Evolutionary conservation across 2,888 invertebrate species (phyloP).

Genomic region (Leptarthrus brevirostris): DNA sequence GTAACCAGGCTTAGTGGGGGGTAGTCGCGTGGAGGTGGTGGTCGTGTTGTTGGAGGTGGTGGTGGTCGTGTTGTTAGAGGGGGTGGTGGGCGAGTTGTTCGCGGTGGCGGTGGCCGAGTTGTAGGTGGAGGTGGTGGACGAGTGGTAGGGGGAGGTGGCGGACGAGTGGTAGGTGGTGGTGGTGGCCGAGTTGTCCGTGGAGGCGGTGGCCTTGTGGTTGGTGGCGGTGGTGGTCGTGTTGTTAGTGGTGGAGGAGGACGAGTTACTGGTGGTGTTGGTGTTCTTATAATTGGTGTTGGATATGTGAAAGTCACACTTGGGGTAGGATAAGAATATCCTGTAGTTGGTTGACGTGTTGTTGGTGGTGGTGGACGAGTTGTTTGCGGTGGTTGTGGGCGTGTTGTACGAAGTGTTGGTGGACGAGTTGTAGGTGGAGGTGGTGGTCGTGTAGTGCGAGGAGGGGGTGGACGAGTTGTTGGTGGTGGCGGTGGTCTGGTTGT

Average conservation of each 20-base stretch:
- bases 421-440: constrained; percentile 53
- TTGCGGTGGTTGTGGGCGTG: not conserved
- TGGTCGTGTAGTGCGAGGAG: constrained; percentile 15
- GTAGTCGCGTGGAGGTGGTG: constrained; percentile 51
- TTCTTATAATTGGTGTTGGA: too few species aligned
- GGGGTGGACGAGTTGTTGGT: constrained; percentile 8
- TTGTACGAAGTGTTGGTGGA: constrained; percentile 51
- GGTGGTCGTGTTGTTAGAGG: constrained; percentile 51
- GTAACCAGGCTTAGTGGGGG: not conserved
- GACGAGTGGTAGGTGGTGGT: too few species aligned
- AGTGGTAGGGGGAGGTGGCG: too few species aligned
- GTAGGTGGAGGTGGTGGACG: too few species aligned
- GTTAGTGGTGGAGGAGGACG: not conserved
- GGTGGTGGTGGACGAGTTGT: not conserved
- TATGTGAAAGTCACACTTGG: too few species aligned
- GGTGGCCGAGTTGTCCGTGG: too few species aligned
- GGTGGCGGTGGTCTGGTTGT: constrained; percentile 54
- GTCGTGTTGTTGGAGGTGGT: constrained; percentile 57
- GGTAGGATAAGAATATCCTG: too few species aligned
- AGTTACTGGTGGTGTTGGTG: too few species aligned
- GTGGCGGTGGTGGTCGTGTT: constrained; percentile 5
- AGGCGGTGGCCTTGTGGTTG: not conserved
- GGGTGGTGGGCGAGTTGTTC: constrained; percentile 1
- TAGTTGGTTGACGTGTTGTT: constrained; percentile 50
- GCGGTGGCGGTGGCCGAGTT: too few species aligned